These are phyloP conservation scores for Scaptomyza graminum DNA, from an alignment of 1,140 invertebrate genomes.

Conservation along the genomic window DNA sequence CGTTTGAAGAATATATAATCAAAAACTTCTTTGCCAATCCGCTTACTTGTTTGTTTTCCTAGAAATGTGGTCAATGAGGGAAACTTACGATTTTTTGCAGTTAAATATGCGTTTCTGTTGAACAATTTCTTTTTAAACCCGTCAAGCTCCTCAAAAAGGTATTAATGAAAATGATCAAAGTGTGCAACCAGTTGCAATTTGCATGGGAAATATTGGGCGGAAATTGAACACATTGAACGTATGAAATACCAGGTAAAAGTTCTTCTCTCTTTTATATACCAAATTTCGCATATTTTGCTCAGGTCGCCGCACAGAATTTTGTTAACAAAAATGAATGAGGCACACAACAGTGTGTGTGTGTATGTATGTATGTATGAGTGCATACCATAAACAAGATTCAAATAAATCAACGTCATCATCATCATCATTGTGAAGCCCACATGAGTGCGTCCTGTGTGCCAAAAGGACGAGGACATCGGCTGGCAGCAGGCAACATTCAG, in stretches of 20 bases:
- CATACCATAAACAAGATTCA: slow-evolving; percentile 71
- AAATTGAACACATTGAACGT: slow-evolving; percentile 29
- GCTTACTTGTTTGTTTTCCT: background rate
- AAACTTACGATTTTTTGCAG: background rate
- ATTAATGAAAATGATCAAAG: slow-evolving; percentile 15
- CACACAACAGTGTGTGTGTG: slow-evolving; percentile 37
- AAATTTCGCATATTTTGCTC: slow-evolving; percentile 25
- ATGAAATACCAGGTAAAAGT: slow-evolving; percentile 30
- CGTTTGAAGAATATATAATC: background rate
- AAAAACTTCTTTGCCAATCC: background rate
- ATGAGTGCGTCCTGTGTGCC: slow-evolving; percentile 41
- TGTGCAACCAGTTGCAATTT: background rate
- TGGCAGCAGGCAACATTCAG: slow-evolving; percentile 22
- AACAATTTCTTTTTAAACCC: background rate
- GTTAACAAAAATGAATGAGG: slow-evolving; percentile 46
- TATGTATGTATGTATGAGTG: slow-evolving; percentile 35
- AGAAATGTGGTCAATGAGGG: background rate
- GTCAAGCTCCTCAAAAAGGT: background rate
- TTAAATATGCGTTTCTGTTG: background rate
- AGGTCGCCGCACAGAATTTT: slow-evolving; percentile 29
- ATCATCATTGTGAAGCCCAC: slow-evolving; percentile 55
- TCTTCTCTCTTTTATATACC: slow-evolving; percentile 8
- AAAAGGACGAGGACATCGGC: slow-evolving; percentile 25
- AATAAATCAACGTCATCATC: slow-evolving; percentile 71
- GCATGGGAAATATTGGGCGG: slow-evolving; percentile 14